phyloP scores from a whole-genome alignment of 2,888 invertebrate genomes.

The Melanotus villosus region DNA sequence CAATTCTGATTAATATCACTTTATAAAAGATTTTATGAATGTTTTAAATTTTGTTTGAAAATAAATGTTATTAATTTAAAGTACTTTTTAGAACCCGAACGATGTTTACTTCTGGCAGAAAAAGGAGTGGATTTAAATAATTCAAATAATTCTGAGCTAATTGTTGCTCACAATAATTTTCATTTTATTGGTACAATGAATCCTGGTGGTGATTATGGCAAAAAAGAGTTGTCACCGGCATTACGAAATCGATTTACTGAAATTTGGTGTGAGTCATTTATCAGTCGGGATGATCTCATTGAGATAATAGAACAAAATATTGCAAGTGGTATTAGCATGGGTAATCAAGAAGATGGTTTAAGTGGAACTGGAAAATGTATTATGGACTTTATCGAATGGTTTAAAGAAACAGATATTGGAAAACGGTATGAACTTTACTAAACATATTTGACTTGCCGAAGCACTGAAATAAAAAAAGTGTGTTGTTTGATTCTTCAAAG shows the following conservation, averaged over 20 bases:
- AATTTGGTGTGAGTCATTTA: conserved; percentile 94
- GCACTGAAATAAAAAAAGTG: too few species aligned
- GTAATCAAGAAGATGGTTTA: conserved; percentile 71
- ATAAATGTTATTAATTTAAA: conserved; percentile 6
- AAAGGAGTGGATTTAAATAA: conserved; percentile 79
- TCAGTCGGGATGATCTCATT: conserved; percentile 80
- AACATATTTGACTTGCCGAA: too few species aligned
- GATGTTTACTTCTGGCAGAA: conserved; percentile 92
- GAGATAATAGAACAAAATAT: conserved; percentile 88
- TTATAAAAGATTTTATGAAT: too few species aligned
- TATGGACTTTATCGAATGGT: conserved; percentile 86
- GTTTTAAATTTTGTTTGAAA: too few species aligned
- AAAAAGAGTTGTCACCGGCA: conserved; percentile 98
- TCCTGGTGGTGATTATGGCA: conserved; percentile 99
- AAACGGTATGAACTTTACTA: conserved; percentile 71
- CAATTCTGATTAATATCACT: too few species aligned
- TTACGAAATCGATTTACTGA: conserved; percentile 98
- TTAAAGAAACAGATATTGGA: conserved; percentile 80
- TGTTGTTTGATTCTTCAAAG: too few species aligned
- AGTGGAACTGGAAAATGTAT: conserved; percentile 79
- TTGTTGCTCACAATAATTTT: conserved; percentile 81
- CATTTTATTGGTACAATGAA: conserved; percentile 99
- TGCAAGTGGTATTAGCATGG: conserved; percentile 69
- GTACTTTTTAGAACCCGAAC: conserved; percentile 82
- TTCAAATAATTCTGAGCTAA: conserved; percentile 70